phyloP scores from a whole-genome alignment of 2,888 invertebrate genomes.

The Cotesia congregata region DNA sequence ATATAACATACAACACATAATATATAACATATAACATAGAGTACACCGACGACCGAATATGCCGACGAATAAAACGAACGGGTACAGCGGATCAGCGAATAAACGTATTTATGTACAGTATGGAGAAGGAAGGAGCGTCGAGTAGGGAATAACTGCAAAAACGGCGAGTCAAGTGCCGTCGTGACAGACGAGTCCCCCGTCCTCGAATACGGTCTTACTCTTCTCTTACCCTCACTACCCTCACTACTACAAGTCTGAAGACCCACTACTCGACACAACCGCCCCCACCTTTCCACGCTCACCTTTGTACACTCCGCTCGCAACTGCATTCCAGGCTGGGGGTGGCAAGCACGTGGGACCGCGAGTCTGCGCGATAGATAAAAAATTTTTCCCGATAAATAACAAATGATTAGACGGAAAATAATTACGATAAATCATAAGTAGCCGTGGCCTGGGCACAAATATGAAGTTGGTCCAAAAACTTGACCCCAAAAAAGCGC shows the following conservation, averaged over 20 bases:
- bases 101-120: not conserved
- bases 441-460: not conserved
- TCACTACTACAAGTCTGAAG: too few relatives aligned
- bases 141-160: not conserved
- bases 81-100: not conserved
- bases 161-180: slow-evolving; percentile 13
- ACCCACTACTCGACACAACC: too few relatives aligned
- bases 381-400: too few relatives aligned
- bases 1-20: not conserved
- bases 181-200: not conserved
- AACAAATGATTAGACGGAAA: not conserved
- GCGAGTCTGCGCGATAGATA: slow-evolving; percentile 3
- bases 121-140: not conserved
- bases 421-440: not conserved
- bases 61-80: not conserved
- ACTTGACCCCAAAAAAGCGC: not conserved
- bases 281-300: too few relatives aligned
- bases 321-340: too few relatives aligned
- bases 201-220: slow-evolving; percentile 1
- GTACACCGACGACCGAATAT: not conserved
- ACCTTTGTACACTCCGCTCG: too few relatives aligned
- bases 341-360: slow-evolving; percentile 1
- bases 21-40: not conserved
- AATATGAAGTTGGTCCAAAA: too few relatives aligned
- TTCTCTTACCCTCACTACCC: not conserved